These are phyloP conservation scores for Allolobophora icterica DNA, from an alignment of 2,888 invertebrate genomes.

Conservation along the genomic window DNA sequence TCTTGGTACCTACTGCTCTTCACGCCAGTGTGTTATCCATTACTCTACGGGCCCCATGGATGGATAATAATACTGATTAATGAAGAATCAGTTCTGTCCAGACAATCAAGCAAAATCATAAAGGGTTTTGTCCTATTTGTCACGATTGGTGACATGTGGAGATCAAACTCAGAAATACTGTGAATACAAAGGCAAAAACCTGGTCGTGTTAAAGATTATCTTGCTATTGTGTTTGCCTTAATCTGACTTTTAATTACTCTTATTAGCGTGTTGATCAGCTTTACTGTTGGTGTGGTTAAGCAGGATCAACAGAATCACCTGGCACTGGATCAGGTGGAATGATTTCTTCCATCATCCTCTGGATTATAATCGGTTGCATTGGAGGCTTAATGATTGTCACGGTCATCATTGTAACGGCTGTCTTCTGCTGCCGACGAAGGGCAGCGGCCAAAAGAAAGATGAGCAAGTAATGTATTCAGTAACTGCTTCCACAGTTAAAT, in stretches of 20 bases:
- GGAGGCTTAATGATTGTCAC: constrained; percentile 67
- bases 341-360: constrained; percentile 71
- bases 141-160: too few relatives aligned
- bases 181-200: background rate
- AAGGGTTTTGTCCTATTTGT: too few relatives aligned
- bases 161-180: too few relatives aligned
- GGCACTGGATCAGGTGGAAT: constrained; percentile 57
- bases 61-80: too few relatives aligned
- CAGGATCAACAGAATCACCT: constrained; percentile 20
- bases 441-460: background rate
- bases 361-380: constrained; percentile 72
- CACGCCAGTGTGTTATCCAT: too few relatives aligned
- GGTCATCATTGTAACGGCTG: constrained; percentile 67
- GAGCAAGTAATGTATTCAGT: background rate
- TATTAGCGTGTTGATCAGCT: background rate
- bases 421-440: constrained; percentile 54
- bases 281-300: background rate
- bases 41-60: too few relatives aligned
- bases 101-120: too few relatives aligned
- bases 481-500: background rate
- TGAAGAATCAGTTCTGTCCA: background rate
- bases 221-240: background rate
- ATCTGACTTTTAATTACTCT: background rate
- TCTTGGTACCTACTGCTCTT: too few relatives aligned
- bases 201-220: background rate